Base-by-base conservation (phyloP, 2,797 vertebrate species). In the Podargus strigoides region DNA sequence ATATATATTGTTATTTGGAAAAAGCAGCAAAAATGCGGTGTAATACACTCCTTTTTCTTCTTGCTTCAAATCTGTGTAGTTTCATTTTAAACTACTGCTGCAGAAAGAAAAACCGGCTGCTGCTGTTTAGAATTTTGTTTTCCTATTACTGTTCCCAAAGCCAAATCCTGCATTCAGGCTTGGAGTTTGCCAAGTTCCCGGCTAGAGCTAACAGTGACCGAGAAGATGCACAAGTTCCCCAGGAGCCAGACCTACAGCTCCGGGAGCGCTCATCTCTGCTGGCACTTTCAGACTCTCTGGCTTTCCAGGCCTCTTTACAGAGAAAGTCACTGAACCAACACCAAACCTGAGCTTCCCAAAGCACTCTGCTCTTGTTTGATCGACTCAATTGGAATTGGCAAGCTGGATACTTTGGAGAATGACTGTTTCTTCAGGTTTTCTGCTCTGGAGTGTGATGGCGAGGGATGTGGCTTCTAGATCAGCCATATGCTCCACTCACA, bases 91-190 rank as follows among this genome's bases (percentile, higher is more conserved):
- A 85, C 36, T 60, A 44, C 11, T 79, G 58, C 26, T 1, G 4
- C 39, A 46, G 39, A 85, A 90, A 42, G 17, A 76, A 12, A 55
- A 85, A 82, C 4, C 55, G 72, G 64, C 34, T 83, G 27, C 36
- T 80, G 44, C 53, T 75, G n/a, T 75, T 75, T 50, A 44, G 36
- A 90, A 42, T 76, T 92, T 73, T 59, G 34, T 50, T 92, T 92
- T 85, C 26, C 30, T 55, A 47, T 50, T 32, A 27, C 18, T 47
- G 27, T 59, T 87, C 30, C 78, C 37, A 74, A 79, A 87, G 56
- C 41, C 44, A 95, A 90, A 90, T 46, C 53, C 67, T 62, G 30
- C 49, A 44, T 63, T 81, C 42, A 58, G 37, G 19, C 20, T 27
- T 39, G 41, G 34, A 74, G 30, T 64, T 47, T 62, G 46, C 59